Evolutionary conservation across 2,888 invertebrate species (phyloP), one percentile per base, ranked within the genome.

Genomic region (Abrostola triplasia): DNA sequence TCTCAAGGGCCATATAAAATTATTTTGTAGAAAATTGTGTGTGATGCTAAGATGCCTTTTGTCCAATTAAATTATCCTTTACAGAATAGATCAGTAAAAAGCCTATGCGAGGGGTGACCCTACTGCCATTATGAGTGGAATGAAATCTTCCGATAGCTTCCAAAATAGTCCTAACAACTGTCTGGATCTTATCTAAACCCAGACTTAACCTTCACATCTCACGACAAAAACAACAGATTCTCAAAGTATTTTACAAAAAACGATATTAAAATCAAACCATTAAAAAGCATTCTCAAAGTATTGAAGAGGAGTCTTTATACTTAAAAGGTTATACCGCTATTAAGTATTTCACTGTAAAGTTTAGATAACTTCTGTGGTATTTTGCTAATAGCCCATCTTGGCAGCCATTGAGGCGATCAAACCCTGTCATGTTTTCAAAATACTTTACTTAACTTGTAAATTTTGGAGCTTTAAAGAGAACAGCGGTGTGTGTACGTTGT

Each of bases 391-490:
- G 82, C 82, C 81, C 77, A 80, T 82, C 80, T 71, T 65, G 67
- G 56, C 58, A 62, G 67, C 73, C 80, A 80, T 82, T 80, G 75
- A 70, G 75, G 73, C 81, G 81, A 83, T 85, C 79, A 82, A 81
- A 81, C 79, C 78, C 82, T 79, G 84, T 83, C 85, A 84, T 85
- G 85, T 86, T 84, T 84, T 77, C 70, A 65, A 77, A 84, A 83
- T 85, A 83, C 84, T 85, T 82, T 66, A 77, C 64, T 65, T 66
- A 82, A 82, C 76, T 85, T 82, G 79, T 81, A 80, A 84, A 84
- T 81, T 79, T 79, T 74, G 68, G 64, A 70, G 76, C 68, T 70
- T 72, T 76, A 36, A 62, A 66, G 70, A 59, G 62, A 68, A 67
- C 63, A 69, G 51, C 55, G 40, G 62, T 77, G 76, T 42, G 64